Percentiles rank a stretch among this genome's conserved stretches.
Conservation (phyloP, 1,140 invertebrate species). For the Laupala kohalensis region DNA sequence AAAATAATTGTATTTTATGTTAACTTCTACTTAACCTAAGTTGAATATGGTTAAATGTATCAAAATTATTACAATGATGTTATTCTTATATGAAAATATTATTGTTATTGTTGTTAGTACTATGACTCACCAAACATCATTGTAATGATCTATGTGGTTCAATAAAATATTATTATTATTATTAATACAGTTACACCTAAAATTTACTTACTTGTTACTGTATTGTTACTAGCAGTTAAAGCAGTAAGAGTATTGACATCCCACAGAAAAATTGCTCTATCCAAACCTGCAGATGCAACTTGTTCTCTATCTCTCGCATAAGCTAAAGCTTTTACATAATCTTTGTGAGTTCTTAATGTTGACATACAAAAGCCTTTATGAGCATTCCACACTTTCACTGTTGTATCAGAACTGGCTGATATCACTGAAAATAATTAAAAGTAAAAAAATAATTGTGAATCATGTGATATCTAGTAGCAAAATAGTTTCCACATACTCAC, state of each 20-base stretch:
- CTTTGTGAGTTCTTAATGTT: slow-evolving; percentile 92
- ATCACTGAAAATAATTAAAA: slow-evolving; percentile 58
- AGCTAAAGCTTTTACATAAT: slow-evolving; percentile 95
- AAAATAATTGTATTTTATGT: no score
- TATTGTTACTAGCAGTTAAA: slow-evolving; percentile 95
- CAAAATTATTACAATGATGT: no score
- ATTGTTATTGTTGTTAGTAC: no score
- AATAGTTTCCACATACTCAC: slow-evolving; percentile 30
- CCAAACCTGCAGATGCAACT: slow-evolving; percentile 93
- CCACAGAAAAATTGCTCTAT: slow-evolving; percentile 96
- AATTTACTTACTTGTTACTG: slow-evolving; percentile 75
- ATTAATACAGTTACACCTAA: no score
- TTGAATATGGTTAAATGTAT: no score
- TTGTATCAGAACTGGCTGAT: slow-evolving; percentile 97
- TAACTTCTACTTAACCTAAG: no score
- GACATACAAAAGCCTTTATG: slow-evolving; percentile 99
- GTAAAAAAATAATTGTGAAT: no score
- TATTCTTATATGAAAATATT: no score
- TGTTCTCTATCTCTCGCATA: slow-evolving; percentile 97
- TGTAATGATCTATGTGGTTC: no score
- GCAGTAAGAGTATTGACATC: slow-evolving; percentile 97
- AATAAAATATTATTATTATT: no score
- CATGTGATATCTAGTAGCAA: background rate
- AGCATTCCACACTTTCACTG: slow-evolving; percentile 99
- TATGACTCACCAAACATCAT: no score